A percentile compares a stretch with the other conserved stretches of the same genome.
phyloP scores from a whole-genome alignment of 2,888 invertebrate species.

The Melinopterus prodromus region DNA sequence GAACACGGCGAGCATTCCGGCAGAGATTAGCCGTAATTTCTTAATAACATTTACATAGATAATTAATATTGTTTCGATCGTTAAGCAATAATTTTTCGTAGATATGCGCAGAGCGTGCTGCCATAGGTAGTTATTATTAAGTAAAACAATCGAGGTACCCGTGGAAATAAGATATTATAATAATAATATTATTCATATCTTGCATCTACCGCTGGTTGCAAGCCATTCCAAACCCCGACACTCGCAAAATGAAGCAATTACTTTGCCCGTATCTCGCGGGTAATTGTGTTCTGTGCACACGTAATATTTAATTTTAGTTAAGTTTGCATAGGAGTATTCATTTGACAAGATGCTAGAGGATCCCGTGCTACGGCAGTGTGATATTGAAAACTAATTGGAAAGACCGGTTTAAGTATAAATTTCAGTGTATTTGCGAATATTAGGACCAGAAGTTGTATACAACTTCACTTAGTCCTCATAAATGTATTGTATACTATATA shows the following conservation, averaged over 20 bases:
- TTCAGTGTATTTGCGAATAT: too few species aligned
- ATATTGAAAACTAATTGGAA: too few species aligned
- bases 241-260: neutral
- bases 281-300: neutral
- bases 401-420: too few species aligned
- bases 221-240: neutral
- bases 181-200: neutral
- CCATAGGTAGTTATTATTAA: neutral
- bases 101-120: neutral
- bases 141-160: constrained; percentile 4
- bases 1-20: neutral
- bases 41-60: neutral
- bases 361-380: too few species aligned
- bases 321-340: neutral
- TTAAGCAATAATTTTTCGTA: neutral
- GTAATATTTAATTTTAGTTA: neutral
- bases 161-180: neutral
- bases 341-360: too few species aligned
- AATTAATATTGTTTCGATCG: neutral
- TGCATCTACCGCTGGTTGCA: neutral
- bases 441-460: too few species aligned
- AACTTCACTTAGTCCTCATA: too few species aligned
- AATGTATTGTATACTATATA: too few species aligned
- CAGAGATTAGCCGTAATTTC: neutral
- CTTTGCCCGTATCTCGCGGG: neutral